These are phyloP conservation scores for Lethocerus indicus DNA, from an alignment of 1,140 invertebrate species.

Conservation along the genomic window DNA sequence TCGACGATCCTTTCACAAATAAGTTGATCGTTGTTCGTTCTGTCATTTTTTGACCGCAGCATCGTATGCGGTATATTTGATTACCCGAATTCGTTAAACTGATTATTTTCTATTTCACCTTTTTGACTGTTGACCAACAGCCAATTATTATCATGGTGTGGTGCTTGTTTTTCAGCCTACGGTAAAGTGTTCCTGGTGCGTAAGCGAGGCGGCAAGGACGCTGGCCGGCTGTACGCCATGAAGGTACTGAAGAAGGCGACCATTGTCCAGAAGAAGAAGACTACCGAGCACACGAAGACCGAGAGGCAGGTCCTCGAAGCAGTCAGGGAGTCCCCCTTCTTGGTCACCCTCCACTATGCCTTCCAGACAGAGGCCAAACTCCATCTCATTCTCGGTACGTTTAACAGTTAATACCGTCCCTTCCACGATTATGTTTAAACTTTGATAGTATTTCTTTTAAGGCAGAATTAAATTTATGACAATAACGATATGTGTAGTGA, in stretches of 20 bases:
- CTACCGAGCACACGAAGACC: conserved; percentile 82
- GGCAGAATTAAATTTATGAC: no score
- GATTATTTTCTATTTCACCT: background rate
- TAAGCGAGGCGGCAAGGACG: conserved; percentile 61
- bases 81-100: no score
- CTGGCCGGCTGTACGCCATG: conserved; percentile 80
- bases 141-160: conserved; percentile 1
- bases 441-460: no score
- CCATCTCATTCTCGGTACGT: conserved; percentile 78
- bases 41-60: no score
- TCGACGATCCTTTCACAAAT: no score
- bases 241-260: conserved; percentile 83
- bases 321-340: conserved; percentile 73
- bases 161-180: conserved; percentile 61
- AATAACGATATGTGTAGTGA: no score
- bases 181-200: conserved; percentile 86
- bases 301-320: conserved; percentile 78
- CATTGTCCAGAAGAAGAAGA: conserved; percentile 83
- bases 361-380: conserved; percentile 87
- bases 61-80: no score
- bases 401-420: no score
- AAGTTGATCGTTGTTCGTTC: no score
- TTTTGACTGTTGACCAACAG: background rate
- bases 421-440: no score
- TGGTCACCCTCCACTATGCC: conserved; percentile 84